Base-by-base conservation (phyloP, 2,888 invertebrate genomes). In the Drosophila rubida region DNA sequence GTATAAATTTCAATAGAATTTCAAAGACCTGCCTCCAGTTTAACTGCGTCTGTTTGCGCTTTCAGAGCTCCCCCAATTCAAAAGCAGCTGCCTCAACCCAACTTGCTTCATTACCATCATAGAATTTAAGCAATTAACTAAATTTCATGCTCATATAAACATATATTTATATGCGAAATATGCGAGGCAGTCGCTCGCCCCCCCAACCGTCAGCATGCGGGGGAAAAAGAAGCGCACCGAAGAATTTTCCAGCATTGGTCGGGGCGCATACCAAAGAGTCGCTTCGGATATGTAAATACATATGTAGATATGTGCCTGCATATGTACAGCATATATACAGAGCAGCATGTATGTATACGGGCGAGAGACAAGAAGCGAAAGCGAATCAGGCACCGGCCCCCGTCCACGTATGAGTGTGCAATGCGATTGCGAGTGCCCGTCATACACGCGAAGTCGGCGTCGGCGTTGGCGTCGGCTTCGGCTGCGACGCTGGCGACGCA, bases 341-440 rank as follows among this genome's bases (percentile, higher is more conserved):
- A 32, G 11, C 30, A 53, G 30, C 54, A 51, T 59, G 35, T 69
- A 64, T 59, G 63, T 66, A 54, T 66, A 69, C 49, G 44, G 65
- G 44, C 45, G 54, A 22, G 39, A 67, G 42, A 39, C 59, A 19
- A 42, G 49, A 59, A 8, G 8, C 60, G 53, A 70, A 70, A 69
- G 66, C 80, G 85, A 83, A 85, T 84, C 84, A 82, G 82, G 79
- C 83, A 68, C 30, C 58, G 55, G 45, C 39, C 41, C 48, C 67
- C 41, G 22, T 65, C 57, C 83, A 81, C 82, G 84, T 82, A 84
- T 84, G 82, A 77, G 81, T 73, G 81, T 82, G 82, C 84, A 82
- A 75, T 81, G 78, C 78, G 71, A 81, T 74, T 78, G 81, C 76
- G 79, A 81, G 78, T 71, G 64, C 71, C 80, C 72, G 69, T 85